Evolutionary conservation across 2,113 vertebrate genomes (phyloP), one percentile per base, ranked within the genome.

Genomic region (Nicator chloris): DNA sequence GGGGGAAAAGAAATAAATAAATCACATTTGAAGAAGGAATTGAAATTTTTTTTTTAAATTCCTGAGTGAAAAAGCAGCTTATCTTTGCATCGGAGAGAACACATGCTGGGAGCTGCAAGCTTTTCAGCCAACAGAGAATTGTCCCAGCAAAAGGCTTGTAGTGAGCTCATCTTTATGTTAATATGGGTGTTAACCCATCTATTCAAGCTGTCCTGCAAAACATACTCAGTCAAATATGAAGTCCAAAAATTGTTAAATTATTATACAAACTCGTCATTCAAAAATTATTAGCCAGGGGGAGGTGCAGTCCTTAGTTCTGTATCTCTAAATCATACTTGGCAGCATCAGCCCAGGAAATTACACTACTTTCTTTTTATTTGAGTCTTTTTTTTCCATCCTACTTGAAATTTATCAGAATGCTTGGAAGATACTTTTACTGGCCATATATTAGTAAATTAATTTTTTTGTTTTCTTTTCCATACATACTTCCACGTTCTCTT

Each of bases 51-150:
- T 82, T 88, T 93, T 75, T 5, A 24, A 77, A 90, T 64, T 82
- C 16, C 57, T 80, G 42, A 60, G 54, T 30, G 66, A 77, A 88
- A 87, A 88, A 91, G 28, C 54, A 80, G 75, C 13, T 44, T 86
- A 53, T 91, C 39, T 86, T 85, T 90, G 54, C 76, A 73, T 94
- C 92, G 78, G 42, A 70, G 70, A 85, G 84, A 91, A 24, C 71
- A 57, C 84, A 90, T 51, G 89, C 91, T 86, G 88, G 37, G 93
- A 82, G 22, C 87, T 70, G 47, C 66, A 50, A 86, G 75, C 63
- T 86, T 93, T 86, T 69, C 64, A 88, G 90, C 87, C 85, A 90
- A 7, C 76, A 83, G 87, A 93, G 88, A 95, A 78, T 68, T 88
- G 68, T 81, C 79, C 76, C 66, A 90, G 85, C 82, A 85, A 81